Conservation (phyloP, 2,113 vertebrate species). For the Xiphias gladius region DNA sequence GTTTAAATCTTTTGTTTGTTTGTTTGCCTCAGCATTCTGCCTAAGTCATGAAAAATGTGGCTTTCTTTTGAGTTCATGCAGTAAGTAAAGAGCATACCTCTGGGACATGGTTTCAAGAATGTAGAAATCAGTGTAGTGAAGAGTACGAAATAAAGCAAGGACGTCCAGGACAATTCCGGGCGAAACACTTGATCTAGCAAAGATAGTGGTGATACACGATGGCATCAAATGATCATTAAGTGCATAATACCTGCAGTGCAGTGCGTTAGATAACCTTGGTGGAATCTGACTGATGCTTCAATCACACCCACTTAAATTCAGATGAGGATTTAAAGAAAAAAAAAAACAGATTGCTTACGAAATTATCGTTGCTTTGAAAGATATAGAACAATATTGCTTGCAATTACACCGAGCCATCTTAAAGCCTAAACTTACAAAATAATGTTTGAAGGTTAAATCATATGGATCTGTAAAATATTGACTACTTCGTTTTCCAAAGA, state of each 20-base stretch:
- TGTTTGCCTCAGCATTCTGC: neutral
- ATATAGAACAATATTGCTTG: neutral
- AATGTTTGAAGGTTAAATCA: neutral
- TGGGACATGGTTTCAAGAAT: neutral
- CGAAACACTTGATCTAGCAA: neutral
- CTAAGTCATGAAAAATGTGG: constrained; percentile 11
- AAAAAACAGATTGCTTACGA: neutral
- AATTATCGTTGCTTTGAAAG: neutral
- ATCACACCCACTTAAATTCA: neutral
- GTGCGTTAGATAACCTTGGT: constrained; percentile 6
- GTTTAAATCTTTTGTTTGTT: neutral
- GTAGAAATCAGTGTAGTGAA: neutral
- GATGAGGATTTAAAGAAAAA: neutral
- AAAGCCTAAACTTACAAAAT: neutral
- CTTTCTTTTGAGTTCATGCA: neutral
- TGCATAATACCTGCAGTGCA: neutral
- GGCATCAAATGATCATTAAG: neutral
- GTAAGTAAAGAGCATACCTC: neutral
- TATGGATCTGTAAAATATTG: neutral
- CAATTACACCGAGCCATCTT: neutral
- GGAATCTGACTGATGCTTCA: neutral
- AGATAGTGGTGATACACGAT: neutral
- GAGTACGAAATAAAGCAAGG: neutral
- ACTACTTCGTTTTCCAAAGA: neutral
- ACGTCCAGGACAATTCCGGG: neutral